phyloP scores from a whole-genome alignment of 2,113 vertebrate genomes.

The Hirundichthys speculiger region DNA sequence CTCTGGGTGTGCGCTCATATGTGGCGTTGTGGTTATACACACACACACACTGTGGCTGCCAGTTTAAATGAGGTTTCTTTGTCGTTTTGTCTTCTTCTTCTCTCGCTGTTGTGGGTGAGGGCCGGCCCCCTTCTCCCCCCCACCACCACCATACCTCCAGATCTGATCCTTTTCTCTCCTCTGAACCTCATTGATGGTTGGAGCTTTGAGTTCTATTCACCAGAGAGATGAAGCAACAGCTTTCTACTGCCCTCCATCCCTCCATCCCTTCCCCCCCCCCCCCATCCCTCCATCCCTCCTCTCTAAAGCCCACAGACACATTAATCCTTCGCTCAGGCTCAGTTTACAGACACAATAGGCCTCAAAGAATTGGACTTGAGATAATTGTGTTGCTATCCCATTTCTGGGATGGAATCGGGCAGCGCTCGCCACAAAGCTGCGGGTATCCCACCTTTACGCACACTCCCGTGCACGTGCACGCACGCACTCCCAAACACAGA shows the following conservation, averaged over 20 bases:
- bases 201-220: conserved; percentile 67
- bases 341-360: conserved; percentile 80
- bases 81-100: conserved; percentile 24
- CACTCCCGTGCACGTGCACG: conserved; percentile 17
- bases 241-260: neutral
- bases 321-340: conserved; percentile 75
- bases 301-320: conserved; percentile 61
- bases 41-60: conserved; percentile 34
- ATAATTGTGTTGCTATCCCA: conserved; percentile 83
- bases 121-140: conserved; percentile 4
- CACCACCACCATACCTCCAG: conserved; percentile 7
- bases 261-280: conserved; percentile 7
- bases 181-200: conserved; percentile 51
- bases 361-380: conserved; percentile 80
- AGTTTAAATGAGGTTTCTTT: conserved; percentile 50
- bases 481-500: conserved; percentile 11
- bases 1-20: conserved; percentile 26
- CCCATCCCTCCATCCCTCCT: neutral
- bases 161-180: conserved; percentile 20
- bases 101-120: conserved; percentile 1
- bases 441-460: conserved; percentile 25
- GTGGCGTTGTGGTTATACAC: conserved; percentile 21
- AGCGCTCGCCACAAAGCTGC: conserved; percentile 56
- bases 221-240: conserved; percentile 65
- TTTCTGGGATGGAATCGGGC: conserved; percentile 80